Percentiles rank a stretch among this genome's conserved stretches.
Evolutionary conservation across 2,797 vertebrate genomes (phyloP).

Genomic region (Carcharodon carcharias): DNA sequence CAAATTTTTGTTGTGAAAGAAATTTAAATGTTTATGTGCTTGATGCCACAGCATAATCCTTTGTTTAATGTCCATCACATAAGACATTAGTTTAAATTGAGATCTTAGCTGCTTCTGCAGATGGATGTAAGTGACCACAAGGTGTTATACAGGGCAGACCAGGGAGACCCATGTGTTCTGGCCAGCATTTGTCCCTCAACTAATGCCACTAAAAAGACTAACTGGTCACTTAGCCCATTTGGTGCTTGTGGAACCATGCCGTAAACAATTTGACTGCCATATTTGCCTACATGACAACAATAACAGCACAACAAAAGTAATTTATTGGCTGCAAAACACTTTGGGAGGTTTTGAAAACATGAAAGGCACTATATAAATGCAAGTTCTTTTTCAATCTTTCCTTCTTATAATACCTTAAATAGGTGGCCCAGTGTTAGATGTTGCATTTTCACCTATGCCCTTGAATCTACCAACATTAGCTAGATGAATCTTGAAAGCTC

Average conservation of each 20-base stretch:
- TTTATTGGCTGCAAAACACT: neutral
- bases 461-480: conserved; percentile 13
- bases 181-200: neutral
- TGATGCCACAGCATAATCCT: neutral
- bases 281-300: neutral
- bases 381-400: neutral
- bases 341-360: neutral
- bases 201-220: neutral
- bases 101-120: neutral
- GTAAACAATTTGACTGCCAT: neutral
- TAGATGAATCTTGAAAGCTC: conserved; percentile 10
- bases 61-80: neutral
- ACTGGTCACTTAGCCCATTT: neutral
- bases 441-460: neutral
- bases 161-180: neutral
- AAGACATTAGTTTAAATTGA: neutral
- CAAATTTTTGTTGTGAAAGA: neutral
- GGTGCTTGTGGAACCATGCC: neutral
- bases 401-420: neutral
- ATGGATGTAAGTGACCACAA: neutral
- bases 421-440: neutral
- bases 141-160: neutral
- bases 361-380: conserved; percentile 1
- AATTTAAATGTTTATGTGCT: neutral
- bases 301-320: neutral